Evolutionary conservation across 1,140 invertebrate genomes (phyloP).

Genomic region (Drosophila trapezifrons): DNA sequence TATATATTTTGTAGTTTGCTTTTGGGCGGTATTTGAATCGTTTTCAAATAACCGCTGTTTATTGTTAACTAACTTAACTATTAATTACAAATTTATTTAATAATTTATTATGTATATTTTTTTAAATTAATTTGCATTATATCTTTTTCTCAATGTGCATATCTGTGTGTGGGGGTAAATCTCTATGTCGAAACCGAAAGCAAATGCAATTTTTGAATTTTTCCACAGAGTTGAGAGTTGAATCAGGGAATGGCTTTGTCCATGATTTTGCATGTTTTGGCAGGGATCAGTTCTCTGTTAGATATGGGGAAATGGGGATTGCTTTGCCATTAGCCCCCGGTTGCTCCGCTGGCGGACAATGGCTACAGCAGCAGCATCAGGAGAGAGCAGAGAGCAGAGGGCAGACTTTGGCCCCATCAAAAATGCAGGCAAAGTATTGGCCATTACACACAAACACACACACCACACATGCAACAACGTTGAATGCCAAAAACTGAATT

Average conservation of each 20-base stretch:
- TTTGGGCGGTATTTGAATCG: too few relatives aligned
- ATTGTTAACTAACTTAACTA: background rate
- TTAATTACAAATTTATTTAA: background rate
- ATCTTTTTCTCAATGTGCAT: background rate
- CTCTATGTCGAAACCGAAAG: constrained; percentile 44
- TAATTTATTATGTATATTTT: background rate
- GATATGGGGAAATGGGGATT: constrained; percentile 45
- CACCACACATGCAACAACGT: constrained; percentile 10
- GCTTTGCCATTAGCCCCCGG: constrained; percentile 42
- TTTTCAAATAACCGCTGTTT: too few relatives aligned
- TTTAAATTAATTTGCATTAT: too few relatives aligned
- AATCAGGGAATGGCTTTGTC: constrained; percentile 34
- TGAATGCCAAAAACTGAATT: constrained; percentile 43
- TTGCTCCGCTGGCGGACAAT: constrained; percentile 25
- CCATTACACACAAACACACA: constrained; percentile 23
- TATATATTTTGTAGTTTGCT: too few relatives aligned
- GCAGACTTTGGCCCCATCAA: constrained; percentile 27
- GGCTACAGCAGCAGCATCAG: background rate
- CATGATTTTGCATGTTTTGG: constrained; percentile 57
- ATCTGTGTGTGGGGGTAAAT: constrained; percentile 24
- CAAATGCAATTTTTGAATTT: constrained; percentile 50
- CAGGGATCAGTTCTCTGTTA: constrained; percentile 36
- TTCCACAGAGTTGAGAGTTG: constrained; percentile 43
- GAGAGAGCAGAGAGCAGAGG: background rate
- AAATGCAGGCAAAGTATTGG: constrained; percentile 42